Conservation (phyloP, 2,888 invertebrate genomes). For the Mycalesis mineus region DNA sequence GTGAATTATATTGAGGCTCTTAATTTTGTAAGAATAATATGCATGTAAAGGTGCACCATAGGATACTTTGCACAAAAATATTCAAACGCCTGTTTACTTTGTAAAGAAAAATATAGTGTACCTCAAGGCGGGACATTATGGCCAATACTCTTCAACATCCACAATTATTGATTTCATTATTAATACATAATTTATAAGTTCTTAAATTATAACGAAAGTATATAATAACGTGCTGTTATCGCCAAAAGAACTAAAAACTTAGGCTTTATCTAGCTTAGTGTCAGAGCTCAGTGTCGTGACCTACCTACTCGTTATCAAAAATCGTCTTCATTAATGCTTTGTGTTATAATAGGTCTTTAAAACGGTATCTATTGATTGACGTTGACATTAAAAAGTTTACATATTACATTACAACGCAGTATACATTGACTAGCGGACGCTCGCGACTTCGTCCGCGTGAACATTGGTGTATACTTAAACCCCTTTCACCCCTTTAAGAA, state of each 20-base stretch:
- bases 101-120: not conserved
- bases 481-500: too few species aligned
- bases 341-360: slow-evolving; percentile 29
- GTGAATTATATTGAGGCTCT: too few species aligned
- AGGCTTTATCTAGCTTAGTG: slow-evolving; percentile 49
- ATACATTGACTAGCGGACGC: not conserved
- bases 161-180: not conserved
- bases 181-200: not conserved
- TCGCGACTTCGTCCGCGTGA: too few species aligned
- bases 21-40: too few species aligned
- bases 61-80: too few species aligned
- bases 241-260: slow-evolving; percentile 52
- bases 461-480: too few species aligned
- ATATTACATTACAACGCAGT: not conserved
- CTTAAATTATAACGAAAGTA: slow-evolving; percentile 7
- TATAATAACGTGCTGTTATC: slow-evolving; percentile 30
- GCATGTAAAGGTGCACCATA: too few species aligned
- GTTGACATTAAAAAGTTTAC: slow-evolving; percentile 7
- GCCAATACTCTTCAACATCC: not conserved
- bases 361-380: slow-evolving; percentile 27
- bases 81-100: too few species aligned
- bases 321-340: slow-evolving; percentile 26
- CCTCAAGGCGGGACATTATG: not conserved
- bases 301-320: slow-evolving; percentile 37
- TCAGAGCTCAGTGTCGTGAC: slow-evolving; percentile 41